phyloP scores from a whole-genome alignment of 2,888 invertebrate genomes.

The Aleiodes alternator region DNA sequence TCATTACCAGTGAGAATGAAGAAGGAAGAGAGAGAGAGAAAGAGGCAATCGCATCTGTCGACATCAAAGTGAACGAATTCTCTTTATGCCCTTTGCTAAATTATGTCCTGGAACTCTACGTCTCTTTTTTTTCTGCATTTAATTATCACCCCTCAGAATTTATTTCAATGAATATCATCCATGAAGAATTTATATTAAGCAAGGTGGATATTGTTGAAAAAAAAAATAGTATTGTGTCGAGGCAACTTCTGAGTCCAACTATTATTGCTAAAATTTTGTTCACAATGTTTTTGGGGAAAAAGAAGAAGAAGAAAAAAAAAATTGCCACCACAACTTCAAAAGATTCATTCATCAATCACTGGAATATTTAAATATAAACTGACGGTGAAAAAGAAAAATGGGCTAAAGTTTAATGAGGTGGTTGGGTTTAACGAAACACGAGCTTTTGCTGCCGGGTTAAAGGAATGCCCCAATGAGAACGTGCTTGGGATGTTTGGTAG shows the following conservation, averaged over 20 bases:
- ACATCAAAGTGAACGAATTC: conserved; percentile 51
- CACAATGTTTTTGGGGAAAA: background rate
- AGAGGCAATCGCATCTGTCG: conserved; percentile 64
- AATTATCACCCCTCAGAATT: background rate
- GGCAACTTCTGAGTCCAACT: no score
- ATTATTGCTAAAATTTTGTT: no score
- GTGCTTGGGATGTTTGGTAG: conserved; percentile 71
- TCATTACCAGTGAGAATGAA: conserved; percentile 29
- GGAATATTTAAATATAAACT: no score
- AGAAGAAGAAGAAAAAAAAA: background rate
- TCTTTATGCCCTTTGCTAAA: conserved; percentile 28
- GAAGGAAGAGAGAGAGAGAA: conserved; percentile 43
- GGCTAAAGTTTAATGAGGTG: conserved; percentile 34
- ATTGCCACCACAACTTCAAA: no score
- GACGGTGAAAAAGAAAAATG: conserved; percentile 5
- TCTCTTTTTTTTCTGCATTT: background rate
- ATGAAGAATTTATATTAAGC: background rate
- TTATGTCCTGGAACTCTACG: conserved; percentile 12
- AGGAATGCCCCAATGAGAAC: conserved; percentile 68
- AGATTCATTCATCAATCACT: no score
- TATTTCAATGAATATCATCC: background rate
- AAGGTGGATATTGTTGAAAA: no score
- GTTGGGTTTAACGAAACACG: conserved; percentile 41
- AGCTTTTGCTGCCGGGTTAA: conserved; percentile 60
- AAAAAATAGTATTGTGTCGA: no score